phyloP scores from a whole-genome alignment of 2,113 vertebrate species.

The Vulpes vulpes region DNA sequence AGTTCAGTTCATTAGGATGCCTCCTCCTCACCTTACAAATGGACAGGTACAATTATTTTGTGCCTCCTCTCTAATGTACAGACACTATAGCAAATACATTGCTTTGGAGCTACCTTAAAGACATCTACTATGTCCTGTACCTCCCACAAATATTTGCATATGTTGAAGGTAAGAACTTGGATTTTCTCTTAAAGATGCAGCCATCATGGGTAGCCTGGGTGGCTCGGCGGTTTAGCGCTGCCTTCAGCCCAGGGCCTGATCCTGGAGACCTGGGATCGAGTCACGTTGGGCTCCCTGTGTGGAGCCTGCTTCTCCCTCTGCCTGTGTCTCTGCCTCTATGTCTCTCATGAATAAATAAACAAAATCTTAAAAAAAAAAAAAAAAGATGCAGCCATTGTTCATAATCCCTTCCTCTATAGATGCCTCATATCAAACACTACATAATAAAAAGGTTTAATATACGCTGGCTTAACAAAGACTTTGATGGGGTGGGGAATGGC shows the following conservation, averaged over 20 bases:
- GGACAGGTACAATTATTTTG: rapidly evolving
- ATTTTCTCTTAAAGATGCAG: not conserved
- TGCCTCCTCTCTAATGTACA: not conserved
- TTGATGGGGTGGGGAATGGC: not conserved
- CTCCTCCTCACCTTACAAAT: not conserved
- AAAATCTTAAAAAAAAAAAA: not conserved
- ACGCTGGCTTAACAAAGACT: not conserved
- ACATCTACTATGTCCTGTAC: not conserved
- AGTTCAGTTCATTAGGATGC: rapidly evolving
- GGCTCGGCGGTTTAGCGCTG: too few species aligned
- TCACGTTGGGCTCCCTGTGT: too few species aligned
- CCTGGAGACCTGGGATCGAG: too few species aligned
- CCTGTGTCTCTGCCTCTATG: too few species aligned
- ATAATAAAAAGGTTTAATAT: not conserved
- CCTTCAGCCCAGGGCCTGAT: too few species aligned
- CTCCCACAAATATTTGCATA: not conserved
- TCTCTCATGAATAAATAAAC: too few species aligned
- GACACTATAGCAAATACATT: not conserved
- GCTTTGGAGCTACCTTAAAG: not conserved
- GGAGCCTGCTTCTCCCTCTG: too few species aligned
- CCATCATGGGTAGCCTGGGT: not conserved
- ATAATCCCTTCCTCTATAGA: not conserved
- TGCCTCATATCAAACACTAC: not conserved
- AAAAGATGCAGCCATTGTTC: not conserved
- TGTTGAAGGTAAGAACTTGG: not conserved